Evolutionary conservation across 2,113 vertebrate species (phyloP), one percentile per base, ranked within the genome.

Genomic region (Ameiurus melas): DNA sequence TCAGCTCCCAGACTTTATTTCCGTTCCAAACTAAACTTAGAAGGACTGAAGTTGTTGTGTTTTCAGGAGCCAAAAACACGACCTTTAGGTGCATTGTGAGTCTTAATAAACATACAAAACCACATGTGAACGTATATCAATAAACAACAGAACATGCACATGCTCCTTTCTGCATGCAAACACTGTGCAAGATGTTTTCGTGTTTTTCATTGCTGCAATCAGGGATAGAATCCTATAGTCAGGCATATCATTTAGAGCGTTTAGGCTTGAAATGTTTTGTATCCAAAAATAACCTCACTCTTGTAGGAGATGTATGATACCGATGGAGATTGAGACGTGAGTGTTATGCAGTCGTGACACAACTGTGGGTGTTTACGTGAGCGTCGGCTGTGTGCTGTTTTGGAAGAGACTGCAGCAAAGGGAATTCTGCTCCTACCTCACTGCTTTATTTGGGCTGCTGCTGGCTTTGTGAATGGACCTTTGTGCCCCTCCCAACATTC

Each of bases 391-490:
- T 66, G 86, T 70, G 51, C 36, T 78, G 19, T 81, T 57, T 86
- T 75, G 79, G 55, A 87, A 55, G 27, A 85, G 70, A 89, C 87
- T 90, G 89, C 87, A 85, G 86, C 81, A 87, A n/a, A 87, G 73
- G 83, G 88, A 83, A 86, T 66, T 86, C 86, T 84, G 66, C 79
- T 84, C 60, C 84, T 75, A 80, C 85, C 75, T 87, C 58, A 68
- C 64, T 85, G 85, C 55, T 87, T 85, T 90, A 89, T 90, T 77
- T 80, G 60, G 83, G 80, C 90, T 89, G 87, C 90, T 90, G 47
- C 83, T 84, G 84, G 89, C 78, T 91, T 92, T 91, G 90, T 92
- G 91, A 91, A 92, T 92, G 91, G 86, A 90, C 79, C 78, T 85
- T 33, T 86, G 77, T 68, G 85, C 88, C 85, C 89, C 90, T 87